Evolutionary conservation across 2,797 vertebrate genomes (phyloP), one percentile per base, ranked within the genome.

Genomic region (Paedocypris micromegethes): DNA sequence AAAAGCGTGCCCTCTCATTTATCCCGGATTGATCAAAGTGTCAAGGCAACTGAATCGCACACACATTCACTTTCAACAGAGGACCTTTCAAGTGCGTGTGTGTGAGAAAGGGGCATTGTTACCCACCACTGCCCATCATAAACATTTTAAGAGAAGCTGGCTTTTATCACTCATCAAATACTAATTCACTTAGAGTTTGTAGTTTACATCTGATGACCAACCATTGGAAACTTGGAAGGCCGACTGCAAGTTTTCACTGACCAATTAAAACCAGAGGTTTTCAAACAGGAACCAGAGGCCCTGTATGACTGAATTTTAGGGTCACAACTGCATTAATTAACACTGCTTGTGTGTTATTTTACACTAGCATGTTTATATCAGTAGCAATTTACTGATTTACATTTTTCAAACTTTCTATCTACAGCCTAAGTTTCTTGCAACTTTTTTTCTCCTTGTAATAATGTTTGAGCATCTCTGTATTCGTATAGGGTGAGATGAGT

Each of bases 21-120:
- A 78, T 75, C 64, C 69, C 37, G 60, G 63, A 73, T 64, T 70
- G 73, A 78, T 78, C 70, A 78, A 75, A 73, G 76, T 70, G 68
- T 65, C 61, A 64, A 63, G 69, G 54, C 62, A 71, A 63, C 46
- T 3, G 47, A 55, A 54, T 52, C 55, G 46, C 70, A 61, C 52
- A 58, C 71, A 72, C 9, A 46, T 64, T 7, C 64, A 64, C 60
- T 44, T 61, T 68, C 53, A 60, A 40, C 46, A 47, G 23, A 3
- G 6, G 55, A 73, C 62, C 48, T 58, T 76, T 70, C 61, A 66
- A 56, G 57, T 50, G 67, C 50, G 49, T 47, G 37, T 66, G 63
- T 43, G 9, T 62, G 63, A 54, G 46, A 64, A 44, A 49, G 42
- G 7, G 9, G 7, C 48, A 57, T 51, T 44, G 57, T 70, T 57